Conservation (phyloP, 2,113 vertebrate genomes). For the Myodes glareolus region DNA sequence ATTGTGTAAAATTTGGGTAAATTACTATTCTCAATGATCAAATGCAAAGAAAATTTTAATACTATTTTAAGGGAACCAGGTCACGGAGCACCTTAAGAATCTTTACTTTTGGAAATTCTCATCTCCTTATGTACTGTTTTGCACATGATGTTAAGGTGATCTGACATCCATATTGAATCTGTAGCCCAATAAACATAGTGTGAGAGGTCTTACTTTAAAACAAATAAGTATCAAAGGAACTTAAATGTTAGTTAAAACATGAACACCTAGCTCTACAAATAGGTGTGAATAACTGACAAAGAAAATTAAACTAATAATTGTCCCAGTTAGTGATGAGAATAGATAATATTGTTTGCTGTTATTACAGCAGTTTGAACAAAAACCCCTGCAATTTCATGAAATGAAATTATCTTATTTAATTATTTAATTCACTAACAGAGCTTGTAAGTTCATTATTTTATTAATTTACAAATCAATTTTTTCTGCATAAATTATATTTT, state of each 20-base stretch:
- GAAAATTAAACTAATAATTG: background rate
- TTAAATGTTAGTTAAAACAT: background rate
- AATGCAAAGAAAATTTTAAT: background rate
- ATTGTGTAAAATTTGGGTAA: background rate
- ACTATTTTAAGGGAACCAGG: background rate
- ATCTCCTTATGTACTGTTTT: background rate
- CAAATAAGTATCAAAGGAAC: background rate
- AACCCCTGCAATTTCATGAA: background rate
- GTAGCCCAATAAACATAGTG: background rate
- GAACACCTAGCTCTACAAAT: background rate
- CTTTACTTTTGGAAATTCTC: background rate
- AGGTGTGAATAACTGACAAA: background rate
- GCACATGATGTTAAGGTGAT: background rate
- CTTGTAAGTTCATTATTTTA: background rate
- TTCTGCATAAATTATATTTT: background rate
- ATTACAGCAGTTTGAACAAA: background rate
- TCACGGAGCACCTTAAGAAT: background rate
- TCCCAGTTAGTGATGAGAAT: background rate
- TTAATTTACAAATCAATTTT: background rate
- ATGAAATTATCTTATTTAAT: background rate
- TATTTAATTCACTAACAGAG: background rate
- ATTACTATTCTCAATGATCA: background rate
- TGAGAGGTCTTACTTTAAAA: background rate
- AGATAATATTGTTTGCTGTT: background rate
- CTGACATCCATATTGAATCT: background rate